Evolutionary conservation across 2,888 invertebrate genomes (phyloP).

Genomic region (Heliconius hortense): DNA sequence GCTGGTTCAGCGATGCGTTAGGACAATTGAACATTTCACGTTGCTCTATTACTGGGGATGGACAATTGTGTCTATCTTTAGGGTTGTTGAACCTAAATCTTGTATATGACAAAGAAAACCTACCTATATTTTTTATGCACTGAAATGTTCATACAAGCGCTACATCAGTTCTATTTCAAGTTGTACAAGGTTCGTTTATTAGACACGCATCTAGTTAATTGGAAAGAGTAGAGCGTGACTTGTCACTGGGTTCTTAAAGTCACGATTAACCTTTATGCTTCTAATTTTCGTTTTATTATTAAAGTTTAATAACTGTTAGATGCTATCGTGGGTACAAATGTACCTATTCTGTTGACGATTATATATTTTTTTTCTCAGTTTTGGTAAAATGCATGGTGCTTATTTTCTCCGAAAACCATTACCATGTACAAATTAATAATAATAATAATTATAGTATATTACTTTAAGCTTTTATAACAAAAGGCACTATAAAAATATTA

Average conservation of each 20-base stretch:
- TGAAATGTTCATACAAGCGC: background rate
- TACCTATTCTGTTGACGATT: no score
- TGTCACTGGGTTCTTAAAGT: background rate
- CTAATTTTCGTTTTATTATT: background rate
- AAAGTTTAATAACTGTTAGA: background rate
- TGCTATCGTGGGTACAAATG: background rate
- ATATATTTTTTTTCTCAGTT: no score
- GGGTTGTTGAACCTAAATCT: slow-evolving; percentile 6
- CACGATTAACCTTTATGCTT: background rate
- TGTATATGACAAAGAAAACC: background rate
- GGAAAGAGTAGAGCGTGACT: slow-evolving; percentile 8
- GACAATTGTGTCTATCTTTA: slow-evolving; percentile 16
- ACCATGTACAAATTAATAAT: background rate
- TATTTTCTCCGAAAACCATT: background rate
- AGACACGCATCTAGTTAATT: background rate
- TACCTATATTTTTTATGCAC: background rate
- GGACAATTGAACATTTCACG: slow-evolving; percentile 25
- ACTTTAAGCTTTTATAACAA: no score
- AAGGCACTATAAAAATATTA: no score
- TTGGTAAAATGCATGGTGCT: background rate
- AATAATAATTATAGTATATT: no score
- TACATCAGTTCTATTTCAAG: background rate
- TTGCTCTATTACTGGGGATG: slow-evolving; percentile 25
- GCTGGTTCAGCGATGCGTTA: slow-evolving; percentile 31
- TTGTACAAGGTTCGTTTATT: background rate